These are phyloP conservation scores for Paraplagusia blochii DNA, from an alignment of 2,113 vertebrate genomes.

Conservation along the genomic window DNA sequence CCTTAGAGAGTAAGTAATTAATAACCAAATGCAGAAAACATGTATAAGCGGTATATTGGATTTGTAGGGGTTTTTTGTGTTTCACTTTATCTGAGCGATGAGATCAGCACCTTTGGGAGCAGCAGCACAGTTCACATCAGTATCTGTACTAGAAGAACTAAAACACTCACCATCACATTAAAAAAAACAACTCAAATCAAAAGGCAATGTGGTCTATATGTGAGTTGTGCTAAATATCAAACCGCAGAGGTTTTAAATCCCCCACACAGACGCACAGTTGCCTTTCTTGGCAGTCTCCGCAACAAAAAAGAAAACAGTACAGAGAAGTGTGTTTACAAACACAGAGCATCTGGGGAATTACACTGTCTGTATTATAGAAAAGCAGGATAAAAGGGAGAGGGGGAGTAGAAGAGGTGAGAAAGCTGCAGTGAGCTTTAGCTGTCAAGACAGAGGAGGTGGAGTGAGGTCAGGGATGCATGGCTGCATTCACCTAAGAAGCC, in stretches of 20 bases:
- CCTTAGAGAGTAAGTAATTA: background rate
- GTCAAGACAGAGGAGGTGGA: conserved; percentile 14
- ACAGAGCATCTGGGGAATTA: conserved; percentile 23
- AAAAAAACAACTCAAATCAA: conserved; percentile 4
- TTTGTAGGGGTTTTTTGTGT: background rate
- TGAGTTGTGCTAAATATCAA: too few relatives aligned
- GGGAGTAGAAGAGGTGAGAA: conserved; percentile 17
- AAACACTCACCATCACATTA: background rate
- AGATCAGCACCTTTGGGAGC: background rate
- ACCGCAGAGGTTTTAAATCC: too few relatives aligned
- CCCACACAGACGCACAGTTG: too few relatives aligned
- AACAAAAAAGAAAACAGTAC: conserved; percentile 1
- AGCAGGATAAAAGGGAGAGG: conserved; percentile 4
- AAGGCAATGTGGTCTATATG: too few relatives aligned
- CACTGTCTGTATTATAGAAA: conserved; percentile 42
- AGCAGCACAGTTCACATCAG: too few relatives aligned
- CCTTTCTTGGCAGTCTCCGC: too few relatives aligned
- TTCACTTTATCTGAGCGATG: background rate
- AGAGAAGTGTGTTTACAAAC: conserved; percentile 7
- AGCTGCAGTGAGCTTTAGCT: conserved; percentile 45
- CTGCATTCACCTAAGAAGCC: conserved; percentile 57
- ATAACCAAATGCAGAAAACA: background rate
- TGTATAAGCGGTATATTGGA: background rate
- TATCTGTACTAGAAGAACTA: conserved; percentile 22
- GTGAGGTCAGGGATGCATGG: conserved; percentile 33